Conservation (phyloP, 2,113 vertebrate genomes). For the Cyprinodon tularosa region DNA sequence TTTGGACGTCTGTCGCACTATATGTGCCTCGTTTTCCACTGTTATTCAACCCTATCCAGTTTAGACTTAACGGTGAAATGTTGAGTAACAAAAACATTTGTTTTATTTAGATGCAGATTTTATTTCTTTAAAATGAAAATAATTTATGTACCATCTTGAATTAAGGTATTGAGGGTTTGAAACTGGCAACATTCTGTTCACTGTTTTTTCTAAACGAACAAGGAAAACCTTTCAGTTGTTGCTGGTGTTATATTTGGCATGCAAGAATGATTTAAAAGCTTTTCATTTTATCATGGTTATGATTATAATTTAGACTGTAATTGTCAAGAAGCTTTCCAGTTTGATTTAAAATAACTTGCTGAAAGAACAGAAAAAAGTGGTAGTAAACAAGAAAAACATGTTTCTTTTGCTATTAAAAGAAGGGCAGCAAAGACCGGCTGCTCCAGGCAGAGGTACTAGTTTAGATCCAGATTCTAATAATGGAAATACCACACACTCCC, state of each 20-base stretch:
- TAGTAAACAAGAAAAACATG: background rate
- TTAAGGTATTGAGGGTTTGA: background rate
- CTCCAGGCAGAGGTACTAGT: conserved; percentile 42
- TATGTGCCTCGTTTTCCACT: background rate
- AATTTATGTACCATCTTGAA: background rate
- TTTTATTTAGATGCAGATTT: background rate
- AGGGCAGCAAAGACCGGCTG: conserved; percentile 9
- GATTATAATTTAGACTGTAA: too few relatives aligned
- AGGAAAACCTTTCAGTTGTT: background rate
- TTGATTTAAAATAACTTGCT: background rate
- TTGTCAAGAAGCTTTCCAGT: background rate
- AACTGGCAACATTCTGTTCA: background rate
- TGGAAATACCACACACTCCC: conserved; percentile 60
- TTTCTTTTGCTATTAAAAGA: background rate
- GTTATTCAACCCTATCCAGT: too few relatives aligned
- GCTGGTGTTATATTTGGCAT: background rate
- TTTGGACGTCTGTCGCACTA: background rate
- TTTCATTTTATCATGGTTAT: too few relatives aligned
- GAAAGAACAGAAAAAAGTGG: background rate
- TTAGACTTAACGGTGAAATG: background rate
- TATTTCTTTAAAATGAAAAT: background rate
- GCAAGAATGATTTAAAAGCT: background rate
- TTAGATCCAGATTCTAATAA: conserved; percentile 58
- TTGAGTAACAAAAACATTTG: background rate
- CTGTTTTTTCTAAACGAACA: background rate